Evolutionary conservation across 2,113 vertebrate species (phyloP).

Genomic region (Otis tarda): DNA sequence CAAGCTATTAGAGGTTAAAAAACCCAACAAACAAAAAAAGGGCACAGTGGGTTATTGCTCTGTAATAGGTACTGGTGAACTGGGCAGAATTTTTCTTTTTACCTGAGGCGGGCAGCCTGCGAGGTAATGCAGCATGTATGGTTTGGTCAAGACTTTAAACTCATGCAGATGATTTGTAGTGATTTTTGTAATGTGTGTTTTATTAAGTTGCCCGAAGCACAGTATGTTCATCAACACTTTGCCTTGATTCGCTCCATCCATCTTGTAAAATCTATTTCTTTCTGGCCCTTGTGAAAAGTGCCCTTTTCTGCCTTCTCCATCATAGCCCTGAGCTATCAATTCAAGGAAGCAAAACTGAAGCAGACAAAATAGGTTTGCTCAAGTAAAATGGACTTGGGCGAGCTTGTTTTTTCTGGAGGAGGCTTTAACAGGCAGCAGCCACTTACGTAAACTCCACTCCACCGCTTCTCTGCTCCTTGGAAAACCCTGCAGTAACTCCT

Average conservation of each 20-base stretch:
- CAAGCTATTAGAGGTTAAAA: neutral
- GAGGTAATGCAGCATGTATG: neutral
- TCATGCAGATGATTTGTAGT: neutral
- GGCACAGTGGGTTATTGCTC: neutral
- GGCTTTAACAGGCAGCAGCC: neutral
- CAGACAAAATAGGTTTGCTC: neutral
- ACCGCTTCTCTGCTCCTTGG: neutral
- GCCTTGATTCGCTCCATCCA: neutral
- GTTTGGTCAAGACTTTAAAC: neutral
- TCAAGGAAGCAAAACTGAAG: neutral
- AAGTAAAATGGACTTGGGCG: neutral
- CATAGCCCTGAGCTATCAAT: neutral
- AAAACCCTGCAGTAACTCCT: neutral
- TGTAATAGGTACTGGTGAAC: neutral
- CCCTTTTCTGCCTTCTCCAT: neutral
- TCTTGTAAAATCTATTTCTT: neutral
- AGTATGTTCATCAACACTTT: constrained; percentile 6
- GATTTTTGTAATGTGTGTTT: constrained; percentile 20
- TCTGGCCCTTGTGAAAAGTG: neutral
- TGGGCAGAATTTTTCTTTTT: neutral
- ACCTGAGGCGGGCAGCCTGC: neutral
- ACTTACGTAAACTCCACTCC: neutral
- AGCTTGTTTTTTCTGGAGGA: neutral
- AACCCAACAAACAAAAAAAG: neutral
- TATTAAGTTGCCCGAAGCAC: neutral